These are phyloP conservation scores for Cyanocitta stelleri DNA, from an alignment of 2,113 vertebrate genomes.

Conservation along the genomic window DNA sequence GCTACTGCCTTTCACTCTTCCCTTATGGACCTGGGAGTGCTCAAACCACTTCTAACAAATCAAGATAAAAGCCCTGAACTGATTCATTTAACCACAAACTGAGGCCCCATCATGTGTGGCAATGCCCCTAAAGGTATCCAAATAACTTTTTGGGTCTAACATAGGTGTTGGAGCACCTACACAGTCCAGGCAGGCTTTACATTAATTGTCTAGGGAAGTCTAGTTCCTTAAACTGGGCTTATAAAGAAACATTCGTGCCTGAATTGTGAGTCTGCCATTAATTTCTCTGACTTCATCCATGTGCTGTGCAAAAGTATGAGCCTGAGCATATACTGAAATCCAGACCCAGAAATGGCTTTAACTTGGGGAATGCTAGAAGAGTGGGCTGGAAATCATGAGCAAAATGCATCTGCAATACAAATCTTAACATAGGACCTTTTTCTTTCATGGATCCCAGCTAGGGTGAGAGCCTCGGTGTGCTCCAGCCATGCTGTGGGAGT, in stretches of 20 bases:
- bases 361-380: not conserved
- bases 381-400: not conserved
- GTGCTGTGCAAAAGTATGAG: not conserved
- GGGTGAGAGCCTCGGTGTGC: not conserved
- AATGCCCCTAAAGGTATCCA: not conserved
- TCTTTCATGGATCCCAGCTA: not conserved
- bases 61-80: not conserved
- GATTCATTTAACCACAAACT: not conserved
- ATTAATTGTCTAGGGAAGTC: not conserved
- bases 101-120: not conserved
- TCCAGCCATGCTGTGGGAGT: not conserved
- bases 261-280: not conserved
- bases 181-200: not conserved
- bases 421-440: not conserved
- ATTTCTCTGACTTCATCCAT: not conserved
- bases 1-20: not conserved
- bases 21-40: not conserved
- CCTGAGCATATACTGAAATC: not conserved
- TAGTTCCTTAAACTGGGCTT: not conserved
- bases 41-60: not conserved
- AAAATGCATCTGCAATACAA: not conserved
- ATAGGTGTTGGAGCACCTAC: not conserved
- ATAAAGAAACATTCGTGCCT: not conserved
- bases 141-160: not conserved
- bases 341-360: not conserved